These are phyloP conservation scores for Cephalopterus ornatus DNA, from an alignment of 2,113 vertebrate species.

Conservation along the genomic window DNA sequence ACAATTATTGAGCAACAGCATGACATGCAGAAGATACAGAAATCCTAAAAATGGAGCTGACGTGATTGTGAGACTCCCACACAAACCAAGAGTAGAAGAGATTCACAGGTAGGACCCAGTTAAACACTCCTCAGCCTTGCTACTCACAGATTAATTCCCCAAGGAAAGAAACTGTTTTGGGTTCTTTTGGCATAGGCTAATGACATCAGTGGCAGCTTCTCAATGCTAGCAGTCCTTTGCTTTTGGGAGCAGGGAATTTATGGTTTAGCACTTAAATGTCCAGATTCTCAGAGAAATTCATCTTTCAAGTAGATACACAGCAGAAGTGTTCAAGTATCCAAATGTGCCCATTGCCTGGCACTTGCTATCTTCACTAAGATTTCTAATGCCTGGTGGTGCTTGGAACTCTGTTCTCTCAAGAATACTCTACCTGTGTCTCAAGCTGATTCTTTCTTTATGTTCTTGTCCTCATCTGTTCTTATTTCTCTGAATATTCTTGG, in stretches of 20 bases:
- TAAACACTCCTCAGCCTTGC: neutral
- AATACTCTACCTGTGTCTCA: neutral
- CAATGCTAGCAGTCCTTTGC: neutral
- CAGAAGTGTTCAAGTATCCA: neutral
- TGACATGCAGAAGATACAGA: constrained; percentile 16
- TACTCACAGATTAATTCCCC: neutral
- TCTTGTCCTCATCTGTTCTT: neutral
- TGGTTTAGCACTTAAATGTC: neutral
- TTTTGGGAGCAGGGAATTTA: neutral
- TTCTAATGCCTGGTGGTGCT: neutral
- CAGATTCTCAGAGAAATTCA: neutral
- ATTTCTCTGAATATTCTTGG: neutral
- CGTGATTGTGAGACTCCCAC: constrained; percentile 12
- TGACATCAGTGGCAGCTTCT: neutral
- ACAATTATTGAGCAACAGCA: constrained; percentile 9
- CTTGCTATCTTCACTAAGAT: neutral
- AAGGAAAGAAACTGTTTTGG: neutral
- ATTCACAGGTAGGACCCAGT: neutral
- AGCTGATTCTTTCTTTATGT: neutral
- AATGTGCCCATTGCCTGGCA: neutral
- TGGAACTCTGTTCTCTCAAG: neutral
- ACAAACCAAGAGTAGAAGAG: neutral
- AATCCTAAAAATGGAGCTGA: constrained; percentile 40
- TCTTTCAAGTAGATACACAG: neutral
- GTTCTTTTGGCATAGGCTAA: neutral